phyloP scores from a whole-genome alignment of 2,888 invertebrate genomes.

The Cepaea hortensis region DNA sequence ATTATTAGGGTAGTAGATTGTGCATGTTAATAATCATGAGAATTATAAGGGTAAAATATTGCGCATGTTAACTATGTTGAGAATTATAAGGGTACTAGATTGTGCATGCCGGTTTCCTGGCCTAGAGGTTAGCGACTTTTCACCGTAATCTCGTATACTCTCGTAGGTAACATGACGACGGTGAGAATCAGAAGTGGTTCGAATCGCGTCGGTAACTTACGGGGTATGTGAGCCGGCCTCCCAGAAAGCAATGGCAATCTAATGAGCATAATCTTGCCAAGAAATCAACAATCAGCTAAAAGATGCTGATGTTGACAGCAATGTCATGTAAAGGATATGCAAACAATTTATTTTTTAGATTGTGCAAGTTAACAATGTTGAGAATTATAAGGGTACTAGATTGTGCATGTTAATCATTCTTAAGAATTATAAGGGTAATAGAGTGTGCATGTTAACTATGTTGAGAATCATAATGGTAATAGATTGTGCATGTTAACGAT shows the following conservation, averaged over 20 bases:
- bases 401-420: neutral
- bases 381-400: neutral
- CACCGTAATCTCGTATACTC: too few species aligned
- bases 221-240: too few species aligned
- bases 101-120: neutral
- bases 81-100: neutral
- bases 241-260: too few species aligned
- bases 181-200: too few species aligned
- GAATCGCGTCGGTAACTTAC: too few species aligned
- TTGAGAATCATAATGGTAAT: neutral
- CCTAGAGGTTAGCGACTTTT: too few species aligned
- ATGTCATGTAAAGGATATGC: neutral
- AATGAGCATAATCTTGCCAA: too few species aligned
- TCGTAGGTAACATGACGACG: too few species aligned
- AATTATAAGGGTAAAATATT: neutral
- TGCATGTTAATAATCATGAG: neutral
- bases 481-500: neutral
- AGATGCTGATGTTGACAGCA: too few species aligned
- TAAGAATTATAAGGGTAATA: constrained; percentile 39
- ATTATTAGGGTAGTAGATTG: neutral
- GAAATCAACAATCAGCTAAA: too few species aligned
- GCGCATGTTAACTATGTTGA: neutral
- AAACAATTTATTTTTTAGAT: neutral
- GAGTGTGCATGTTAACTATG: neutral
- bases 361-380: neutral